phyloP scores from a whole-genome alignment of 2,888 invertebrate genomes.

The Allolobophora icterica region DNA sequence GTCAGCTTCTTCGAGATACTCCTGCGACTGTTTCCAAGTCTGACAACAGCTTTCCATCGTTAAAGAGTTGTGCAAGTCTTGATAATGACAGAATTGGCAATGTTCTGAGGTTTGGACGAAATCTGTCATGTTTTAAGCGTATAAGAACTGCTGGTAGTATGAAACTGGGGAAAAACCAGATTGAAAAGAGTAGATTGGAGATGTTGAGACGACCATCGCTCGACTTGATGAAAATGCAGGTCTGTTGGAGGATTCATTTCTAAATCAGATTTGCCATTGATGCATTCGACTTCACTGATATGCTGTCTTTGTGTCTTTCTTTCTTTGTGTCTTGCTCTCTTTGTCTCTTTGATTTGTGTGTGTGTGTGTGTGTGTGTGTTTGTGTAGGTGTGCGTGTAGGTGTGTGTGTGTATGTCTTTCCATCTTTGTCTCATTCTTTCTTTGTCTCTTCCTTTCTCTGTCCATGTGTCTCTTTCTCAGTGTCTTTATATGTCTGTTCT shows the following conservation, averaged over 20 bases:
- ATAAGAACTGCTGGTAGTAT: neutral
- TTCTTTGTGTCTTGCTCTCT: neutral
- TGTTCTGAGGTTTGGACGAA: neutral
- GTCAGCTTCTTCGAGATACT: neutral
- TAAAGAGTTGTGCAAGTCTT: neutral
- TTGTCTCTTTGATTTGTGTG: neutral
- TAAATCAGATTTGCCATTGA: no score
- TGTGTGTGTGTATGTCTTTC: neutral
- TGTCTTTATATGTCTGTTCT: no score
- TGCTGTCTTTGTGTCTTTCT: neutral
- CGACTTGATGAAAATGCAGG: neutral
- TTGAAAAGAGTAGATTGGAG: neutral
- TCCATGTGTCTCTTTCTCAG: no score
- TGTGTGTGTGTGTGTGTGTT: neutral
- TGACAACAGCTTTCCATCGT: neutral
- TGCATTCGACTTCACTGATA: neutral
- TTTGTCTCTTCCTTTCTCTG: neutral
- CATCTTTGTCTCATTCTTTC: neutral
- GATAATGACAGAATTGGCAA: neutral
- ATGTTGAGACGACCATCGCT: neutral
- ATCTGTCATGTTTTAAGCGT: neutral
- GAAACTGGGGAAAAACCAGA: neutral
- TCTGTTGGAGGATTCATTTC: neutral
- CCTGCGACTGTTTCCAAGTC: neutral
- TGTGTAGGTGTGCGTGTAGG: neutral